These are phyloP conservation scores for Parapsyche elsis DNA, from an alignment of 1,140 invertebrate species.

Conservation along the genomic window DNA sequence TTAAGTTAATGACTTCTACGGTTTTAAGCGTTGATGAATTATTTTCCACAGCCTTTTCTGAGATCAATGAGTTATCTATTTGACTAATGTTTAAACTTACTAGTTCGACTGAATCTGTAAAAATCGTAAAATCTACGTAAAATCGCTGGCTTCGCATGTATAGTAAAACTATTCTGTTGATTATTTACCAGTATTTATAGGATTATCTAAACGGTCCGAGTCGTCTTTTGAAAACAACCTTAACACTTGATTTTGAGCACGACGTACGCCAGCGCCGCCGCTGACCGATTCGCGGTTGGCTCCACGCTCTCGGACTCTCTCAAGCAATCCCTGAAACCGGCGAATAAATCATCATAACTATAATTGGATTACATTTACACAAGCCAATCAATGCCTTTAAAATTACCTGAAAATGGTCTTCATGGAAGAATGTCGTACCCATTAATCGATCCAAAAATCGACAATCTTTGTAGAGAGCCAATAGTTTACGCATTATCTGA, in stretches of 20 bases:
- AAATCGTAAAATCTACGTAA: too few species aligned
- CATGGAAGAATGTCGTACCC: constrained; percentile 87
- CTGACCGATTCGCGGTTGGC: constrained; percentile 19
- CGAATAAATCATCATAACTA: too few species aligned
- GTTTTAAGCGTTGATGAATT: constrained; percentile 26
- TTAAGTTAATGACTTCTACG: constrained; percentile 47
- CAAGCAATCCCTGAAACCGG: constrained; percentile 60
- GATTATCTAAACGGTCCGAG: constrained; percentile 11
- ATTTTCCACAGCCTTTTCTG: constrained; percentile 19
- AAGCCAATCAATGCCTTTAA: neutral
- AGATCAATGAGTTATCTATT: constrained; percentile 19
- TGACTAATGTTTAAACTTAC: neutral
- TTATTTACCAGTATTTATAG: neutral
- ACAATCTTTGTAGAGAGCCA: constrained; percentile 88
- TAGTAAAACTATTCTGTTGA: too few species aligned
- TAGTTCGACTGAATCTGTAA: too few species aligned
- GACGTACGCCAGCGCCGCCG: constrained; percentile 60
- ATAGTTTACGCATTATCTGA: constrained; percentile 78
- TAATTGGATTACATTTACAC: neutral
- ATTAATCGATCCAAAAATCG: constrained; percentile 85
- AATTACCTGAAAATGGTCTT: constrained; percentile 75
- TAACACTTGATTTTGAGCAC: constrained; percentile 65
- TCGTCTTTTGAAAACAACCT: constrained; percentile 61
- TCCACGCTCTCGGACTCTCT: constrained; percentile 65
- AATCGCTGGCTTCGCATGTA: too few species aligned